phyloP scores from a whole-genome alignment of 1,140 invertebrate genomes.

The Ceratosolen solmsi region DNA sequence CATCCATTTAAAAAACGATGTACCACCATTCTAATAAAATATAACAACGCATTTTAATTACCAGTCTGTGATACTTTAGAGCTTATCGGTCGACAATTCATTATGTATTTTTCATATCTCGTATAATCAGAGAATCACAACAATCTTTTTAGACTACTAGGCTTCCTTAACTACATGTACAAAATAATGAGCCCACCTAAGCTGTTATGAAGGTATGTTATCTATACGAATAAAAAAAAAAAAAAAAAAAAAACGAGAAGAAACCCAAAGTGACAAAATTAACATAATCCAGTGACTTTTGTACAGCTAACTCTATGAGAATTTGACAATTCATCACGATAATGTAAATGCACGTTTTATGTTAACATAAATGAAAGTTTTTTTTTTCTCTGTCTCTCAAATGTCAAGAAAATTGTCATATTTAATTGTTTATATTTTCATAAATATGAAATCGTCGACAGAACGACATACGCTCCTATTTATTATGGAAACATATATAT shows the following conservation, averaged over 20 bases:
- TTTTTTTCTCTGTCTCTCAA: no score
- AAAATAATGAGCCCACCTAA: constrained; percentile 11
- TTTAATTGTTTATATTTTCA: no score
- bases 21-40: neutral
- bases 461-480: no score
- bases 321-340: constrained; percentile 10
- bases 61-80: neutral
- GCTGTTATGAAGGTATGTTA: neutral
- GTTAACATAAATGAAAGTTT: neutral
- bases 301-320: neutral
- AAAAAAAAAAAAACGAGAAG: neutral
- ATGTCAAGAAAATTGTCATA: no score
- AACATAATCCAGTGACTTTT: constrained; percentile 5
- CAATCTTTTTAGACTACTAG: constrained; percentile 8
- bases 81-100: neutral
- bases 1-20: no score
- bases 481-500: no score
- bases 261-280: neutral
- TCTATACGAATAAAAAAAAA: neutral
- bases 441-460: no score
- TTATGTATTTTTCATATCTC: neutral
- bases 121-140: neutral
- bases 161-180: neutral
- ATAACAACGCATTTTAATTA: neutral
- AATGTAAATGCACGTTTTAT: neutral